Evolutionary conservation across 2,888 invertebrate species (phyloP), one percentile per base, ranked within the genome.

Genomic region (Drosophila macrothrix): DNA sequence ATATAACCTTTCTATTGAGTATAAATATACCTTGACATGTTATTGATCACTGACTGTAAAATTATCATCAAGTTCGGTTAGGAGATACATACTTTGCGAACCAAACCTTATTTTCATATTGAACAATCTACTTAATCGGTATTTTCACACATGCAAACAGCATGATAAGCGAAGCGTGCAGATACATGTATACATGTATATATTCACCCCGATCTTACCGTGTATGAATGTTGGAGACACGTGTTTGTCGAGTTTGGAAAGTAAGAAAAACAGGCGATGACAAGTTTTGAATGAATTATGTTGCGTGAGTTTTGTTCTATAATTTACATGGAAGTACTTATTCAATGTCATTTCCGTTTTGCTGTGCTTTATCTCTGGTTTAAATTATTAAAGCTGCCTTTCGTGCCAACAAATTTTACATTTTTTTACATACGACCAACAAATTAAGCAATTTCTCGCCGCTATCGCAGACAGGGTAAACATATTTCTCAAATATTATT

Each of bases 401-500:
- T 35, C 6, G 1, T 31, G 31, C 31, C 33, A 46, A 19, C 19
- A 19, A 43, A 52, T 43, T 56, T 16, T 16, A 49, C 28, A 41
- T n/a, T 60, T 59, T 77, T 59, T 67, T 76, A 35, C 52, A 9
- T 52, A 33, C 59, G 43, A 62, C 66, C 56, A 71, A 67, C 35
- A 65, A 59, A 39, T 65, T 56, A 54, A 62, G 64, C 58, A 62
- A 62, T 39, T 63, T 49, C 39, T 56, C 12, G 2, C 29, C 58
- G 58, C 41, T 66, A 67, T 62, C 43, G 22, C 53, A 12, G 12
- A 1, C 19, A 33, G 39, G 53, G 46, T 67, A 76, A 77, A 78
- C 68, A 76, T 66, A 74, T 66, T 68, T 65, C 54, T 37, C 55
- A 77, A 46, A 56, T 43, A 56, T 68, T 73, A 60, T 76, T 71